A percentile compares a stretch with the other conserved stretches of the same genome.
Conservation (phyloP, 2,797 vertebrate species). For the Sparus aurata region DNA sequence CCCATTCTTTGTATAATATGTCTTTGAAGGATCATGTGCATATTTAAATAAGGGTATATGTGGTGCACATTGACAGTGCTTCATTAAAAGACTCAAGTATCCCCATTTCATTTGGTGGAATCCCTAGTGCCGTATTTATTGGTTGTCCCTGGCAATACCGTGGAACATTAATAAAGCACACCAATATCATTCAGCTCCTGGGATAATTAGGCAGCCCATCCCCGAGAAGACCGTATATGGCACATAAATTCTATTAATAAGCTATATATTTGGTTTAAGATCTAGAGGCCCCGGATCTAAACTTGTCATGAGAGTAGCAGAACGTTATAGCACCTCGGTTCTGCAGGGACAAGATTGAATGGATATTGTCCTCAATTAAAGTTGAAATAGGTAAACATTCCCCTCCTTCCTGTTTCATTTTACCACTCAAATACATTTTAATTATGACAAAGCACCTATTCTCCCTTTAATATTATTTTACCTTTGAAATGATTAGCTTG, state of each 20-base stretch:
- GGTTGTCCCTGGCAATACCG: conserved; percentile 78
- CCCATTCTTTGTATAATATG: conserved; percentile 69
- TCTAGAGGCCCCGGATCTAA: conserved; percentile 69
- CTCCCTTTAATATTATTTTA: conserved; percentile 36
- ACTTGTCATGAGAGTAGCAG: conserved; percentile 74
- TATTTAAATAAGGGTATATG: conserved; percentile 74
- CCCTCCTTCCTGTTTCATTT: conserved; percentile 38
- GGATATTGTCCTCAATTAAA: conserved; percentile 63
- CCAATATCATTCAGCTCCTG: conserved; percentile 78
- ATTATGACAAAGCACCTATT: conserved; percentile 33
- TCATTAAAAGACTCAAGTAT: conserved; percentile 84
- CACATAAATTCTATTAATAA: conserved; percentile 87
- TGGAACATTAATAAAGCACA: conserved; percentile 82
- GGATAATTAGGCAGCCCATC: conserved; percentile 80
- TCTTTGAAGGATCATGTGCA: conserved; percentile 72
- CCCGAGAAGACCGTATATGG: conserved; percentile 73
- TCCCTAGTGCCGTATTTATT: conserved; percentile 81
- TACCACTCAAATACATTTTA: conserved; percentile 42
- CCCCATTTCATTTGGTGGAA: conserved; percentile 78
- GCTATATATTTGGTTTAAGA: conserved; percentile 82
- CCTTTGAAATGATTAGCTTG: conserved; percentile 31
- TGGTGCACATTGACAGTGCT: conserved; percentile 69
- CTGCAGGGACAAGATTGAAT: conserved; percentile 64
- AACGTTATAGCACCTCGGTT: conserved; percentile 64
- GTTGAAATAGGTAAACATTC: conserved; percentile 59